Evolutionary conservation across 2,888 invertebrate species (phyloP), one percentile per base, ranked within the genome.

Genomic region (Lasioglossum marginatum): DNA sequence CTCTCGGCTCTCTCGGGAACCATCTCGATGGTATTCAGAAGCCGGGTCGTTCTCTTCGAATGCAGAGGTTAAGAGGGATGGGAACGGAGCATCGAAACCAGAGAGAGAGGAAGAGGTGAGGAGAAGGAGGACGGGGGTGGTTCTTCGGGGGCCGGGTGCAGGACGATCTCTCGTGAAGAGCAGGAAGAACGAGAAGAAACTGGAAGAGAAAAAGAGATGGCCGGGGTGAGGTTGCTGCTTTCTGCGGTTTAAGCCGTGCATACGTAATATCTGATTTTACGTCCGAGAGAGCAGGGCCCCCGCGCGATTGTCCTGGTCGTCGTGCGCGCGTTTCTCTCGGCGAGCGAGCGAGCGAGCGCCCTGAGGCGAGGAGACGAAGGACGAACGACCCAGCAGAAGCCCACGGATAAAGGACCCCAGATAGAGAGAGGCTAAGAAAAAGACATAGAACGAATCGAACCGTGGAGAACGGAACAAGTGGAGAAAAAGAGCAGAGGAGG

Each of bases 261-360:
- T 94, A 93, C 93, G 92, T 94, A 94, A 94, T 94, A 94, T 94
- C 94, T 93, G 94, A 94, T 94, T 93, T 91, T 91, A 92, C 91
- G 90, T 92, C 91, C 90, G 90, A 91, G 89, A 88, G 91, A 91
- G 88, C 86, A 86, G 87, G 74, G 68, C 80, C 85, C 66, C 86
- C 43, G 72, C 48, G 89, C 89, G 91, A 92, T 92, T 91, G 91
- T 91, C 89, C 92, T 79, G 86, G 90, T 86, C 85, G 85, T 85
- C 74, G 81, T 80, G 83, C 85, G 83, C 85, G 72, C 77, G 85
- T 79, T 78, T 52, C 52, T 52, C 73, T 73, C 83, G 81, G 23
- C 48, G 4, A 82, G 66, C 79, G 79, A 83, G 27, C 81, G 85
- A 52, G 77, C 70, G 82, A 66, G 76, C 66, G 82, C 73, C 73